phyloP scores from a whole-genome alignment of 2,888 invertebrate species.

The Clanis bilineata region DNA sequence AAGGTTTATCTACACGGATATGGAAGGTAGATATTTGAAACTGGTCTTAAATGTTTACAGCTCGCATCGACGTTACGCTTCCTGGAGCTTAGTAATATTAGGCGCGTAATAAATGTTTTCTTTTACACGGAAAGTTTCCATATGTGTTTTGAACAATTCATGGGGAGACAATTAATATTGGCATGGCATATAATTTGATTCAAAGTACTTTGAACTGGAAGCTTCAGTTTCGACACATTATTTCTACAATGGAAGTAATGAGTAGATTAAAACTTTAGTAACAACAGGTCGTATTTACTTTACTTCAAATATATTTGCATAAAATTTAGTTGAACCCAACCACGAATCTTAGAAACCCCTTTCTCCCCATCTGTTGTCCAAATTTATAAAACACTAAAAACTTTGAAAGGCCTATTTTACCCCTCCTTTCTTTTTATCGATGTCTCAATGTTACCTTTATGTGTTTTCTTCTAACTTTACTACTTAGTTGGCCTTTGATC shows the following conservation, averaged over 20 bases:
- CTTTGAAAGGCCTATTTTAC: conserved; percentile 49
- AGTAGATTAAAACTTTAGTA: neutral
- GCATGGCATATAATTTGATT: neutral
- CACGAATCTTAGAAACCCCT: neutral
- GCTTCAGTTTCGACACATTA: neutral
- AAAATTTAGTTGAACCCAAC: neutral
- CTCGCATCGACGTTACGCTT: conserved; percentile 77
- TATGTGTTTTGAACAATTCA: conserved; percentile 60
- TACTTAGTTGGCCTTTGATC: conserved; percentile 58
- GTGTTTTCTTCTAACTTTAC: conserved; percentile 60
- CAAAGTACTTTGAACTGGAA: neutral
- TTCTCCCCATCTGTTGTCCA: conserved; percentile 54
- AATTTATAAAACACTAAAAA: conserved; percentile 40
- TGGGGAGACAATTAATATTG: conserved; percentile 38
- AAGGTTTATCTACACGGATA: conserved; percentile 30
- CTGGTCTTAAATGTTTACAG: conserved; percentile 75
- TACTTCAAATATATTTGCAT: neutral
- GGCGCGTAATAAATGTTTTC: conserved; percentile 82
- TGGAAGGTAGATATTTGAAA: conserved; percentile 69
- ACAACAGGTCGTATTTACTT: neutral
- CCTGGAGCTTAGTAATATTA: conserved; percentile 79
- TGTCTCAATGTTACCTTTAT: conserved; percentile 74
- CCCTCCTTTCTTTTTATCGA: conserved; percentile 63
- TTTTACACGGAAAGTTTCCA: conserved; percentile 64
- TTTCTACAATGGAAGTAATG: neutral